Conservation (phyloP, 2,113 vertebrate genomes). For the Cephalopholis sonnerati region DNA sequence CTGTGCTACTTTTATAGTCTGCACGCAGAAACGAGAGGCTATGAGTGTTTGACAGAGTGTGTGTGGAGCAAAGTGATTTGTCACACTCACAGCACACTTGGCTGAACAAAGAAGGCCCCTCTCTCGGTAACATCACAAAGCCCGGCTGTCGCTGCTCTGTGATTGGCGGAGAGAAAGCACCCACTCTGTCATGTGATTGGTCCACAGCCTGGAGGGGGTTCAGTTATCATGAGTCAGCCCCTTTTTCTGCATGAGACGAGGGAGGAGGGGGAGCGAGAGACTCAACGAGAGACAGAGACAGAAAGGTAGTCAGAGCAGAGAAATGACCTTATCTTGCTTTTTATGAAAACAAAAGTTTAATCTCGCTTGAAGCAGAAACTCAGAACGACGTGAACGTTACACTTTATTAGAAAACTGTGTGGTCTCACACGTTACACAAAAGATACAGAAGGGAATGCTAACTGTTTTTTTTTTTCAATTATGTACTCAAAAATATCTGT, state of each 20-base stretch:
- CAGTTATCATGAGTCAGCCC: conserved; percentile 73
- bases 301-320: neutral
- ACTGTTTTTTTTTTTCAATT: conserved; percentile 34
- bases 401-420: conserved; percentile 75
- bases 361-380: neutral
- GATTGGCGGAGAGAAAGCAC: conserved; percentile 63
- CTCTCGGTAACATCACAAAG: conserved; percentile 52
- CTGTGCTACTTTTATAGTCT: conserved; percentile 28
- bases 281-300: neutral
- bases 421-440: conserved; percentile 58
- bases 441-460: conserved; percentile 70
- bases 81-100: conserved; percentile 73
- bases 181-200: conserved; percentile 68
- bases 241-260: conserved; percentile 42
- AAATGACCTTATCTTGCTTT: neutral
- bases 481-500: conserved; percentile 75
- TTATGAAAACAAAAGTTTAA: neutral
- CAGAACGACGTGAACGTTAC: conserved; percentile 27
- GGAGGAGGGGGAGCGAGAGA: conserved; percentile 4
- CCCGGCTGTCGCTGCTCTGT: neutral
- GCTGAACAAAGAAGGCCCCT: conserved; percentile 72
- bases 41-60: neutral
- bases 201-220: conserved; percentile 47
- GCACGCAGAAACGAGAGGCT: conserved; percentile 31
- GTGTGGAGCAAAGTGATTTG: conserved; percentile 63